Conservation (phyloP, 2,113 vertebrate species). For the Numida meleagris region DNA sequence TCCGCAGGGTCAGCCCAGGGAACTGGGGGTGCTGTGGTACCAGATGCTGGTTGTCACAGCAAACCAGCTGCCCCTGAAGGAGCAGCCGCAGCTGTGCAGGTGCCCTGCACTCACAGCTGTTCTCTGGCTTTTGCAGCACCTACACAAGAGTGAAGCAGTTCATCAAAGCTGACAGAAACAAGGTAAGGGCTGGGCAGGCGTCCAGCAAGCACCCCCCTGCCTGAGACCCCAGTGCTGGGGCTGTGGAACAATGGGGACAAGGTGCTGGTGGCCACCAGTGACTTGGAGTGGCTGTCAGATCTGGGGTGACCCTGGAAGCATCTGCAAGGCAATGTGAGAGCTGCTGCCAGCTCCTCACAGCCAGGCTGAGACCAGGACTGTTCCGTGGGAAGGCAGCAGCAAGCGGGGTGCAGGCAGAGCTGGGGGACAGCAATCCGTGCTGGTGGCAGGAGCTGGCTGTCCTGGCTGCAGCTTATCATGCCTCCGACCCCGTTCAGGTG, state of each 20-base stretch:
- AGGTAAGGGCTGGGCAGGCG: slow-evolving; percentile 67
- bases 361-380: not conserved
- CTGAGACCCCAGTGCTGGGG: not conserved
- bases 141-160: slow-evolving; percentile 79
- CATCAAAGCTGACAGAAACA: slow-evolving; percentile 81
- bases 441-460: not conserved
- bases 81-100: accelerated
- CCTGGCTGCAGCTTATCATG: not conserved
- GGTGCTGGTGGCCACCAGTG: not conserved
- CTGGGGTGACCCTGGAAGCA: not conserved
- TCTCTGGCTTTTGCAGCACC: slow-evolving; percentile 73
- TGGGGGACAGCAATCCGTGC: accelerated
- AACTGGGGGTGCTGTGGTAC: not conserved
- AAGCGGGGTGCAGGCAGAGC: not conserved
- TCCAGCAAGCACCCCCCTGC: not conserved
- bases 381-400: not conserved
- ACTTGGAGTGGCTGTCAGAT: not conserved
- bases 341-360: not conserved
- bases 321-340: not conserved
- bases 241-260: not conserved
- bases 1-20: not conserved
- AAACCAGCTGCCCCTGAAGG: not conserved
- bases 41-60: not conserved
- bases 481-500: not conserved
- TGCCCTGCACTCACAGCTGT: not conserved